Conservation (phyloP, 2,888 invertebrate genomes). For the Ryuthela nishihirai region DNA sequence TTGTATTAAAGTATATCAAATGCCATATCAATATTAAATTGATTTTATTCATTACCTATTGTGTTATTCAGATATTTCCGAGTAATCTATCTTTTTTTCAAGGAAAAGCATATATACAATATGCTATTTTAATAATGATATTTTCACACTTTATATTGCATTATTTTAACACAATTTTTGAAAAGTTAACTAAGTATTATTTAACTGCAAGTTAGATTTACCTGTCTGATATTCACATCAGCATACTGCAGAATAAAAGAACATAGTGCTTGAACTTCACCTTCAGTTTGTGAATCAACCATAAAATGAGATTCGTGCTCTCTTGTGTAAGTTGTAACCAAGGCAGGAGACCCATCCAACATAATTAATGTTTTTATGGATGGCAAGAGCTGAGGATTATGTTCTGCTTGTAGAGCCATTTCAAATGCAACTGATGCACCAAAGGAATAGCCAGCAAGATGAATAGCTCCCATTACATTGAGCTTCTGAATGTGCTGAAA, state of each 20-base stretch:
- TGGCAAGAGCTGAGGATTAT: constrained; percentile 2
- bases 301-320: constrained; percentile 26
- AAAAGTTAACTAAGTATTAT: too few species aligned
- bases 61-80: too few species aligned
- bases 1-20: too few species aligned
- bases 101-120: too few species aligned
- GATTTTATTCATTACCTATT: too few species aligned
- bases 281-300: constrained; percentile 14
- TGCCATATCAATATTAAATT: too few species aligned
- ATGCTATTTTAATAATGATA: too few species aligned
- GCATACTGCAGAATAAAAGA: constrained; percentile 78
- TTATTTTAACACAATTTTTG: too few species aligned
- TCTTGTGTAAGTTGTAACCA: constrained; percentile 66
- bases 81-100: too few species aligned
- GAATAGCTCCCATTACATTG: constrained; percentile 79
- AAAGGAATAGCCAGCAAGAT: constrained; percentile 90
- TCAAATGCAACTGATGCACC: constrained; percentile 93
- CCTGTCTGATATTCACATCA: constrained; percentile 50
- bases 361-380: constrained; percentile 62
- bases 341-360: constrained; percentile 83
- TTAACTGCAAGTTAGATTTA: neutral
- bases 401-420: constrained; percentile 64
- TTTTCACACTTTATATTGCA: too few species aligned
- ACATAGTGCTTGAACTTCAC: constrained; percentile 61
- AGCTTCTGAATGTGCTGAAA: constrained; percentile 65